These are phyloP conservation scores for Hapalemur alaotrensis DNA, from an alignment of 2,797 vertebrate species.

Conservation along the genomic window DNA sequence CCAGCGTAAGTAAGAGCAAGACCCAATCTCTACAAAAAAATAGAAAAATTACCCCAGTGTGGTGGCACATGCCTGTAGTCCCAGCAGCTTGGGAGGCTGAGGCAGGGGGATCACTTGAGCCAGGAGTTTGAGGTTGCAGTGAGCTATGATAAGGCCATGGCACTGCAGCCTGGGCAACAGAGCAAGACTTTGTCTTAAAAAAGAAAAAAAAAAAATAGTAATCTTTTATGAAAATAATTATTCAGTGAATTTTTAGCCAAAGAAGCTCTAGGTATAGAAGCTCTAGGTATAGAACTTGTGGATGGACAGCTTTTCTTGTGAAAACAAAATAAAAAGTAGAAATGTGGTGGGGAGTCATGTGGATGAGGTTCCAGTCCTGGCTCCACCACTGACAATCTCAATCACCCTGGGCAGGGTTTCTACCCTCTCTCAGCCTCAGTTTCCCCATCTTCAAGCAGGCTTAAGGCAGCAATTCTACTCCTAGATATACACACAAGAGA, in stretches of 20 bases:
- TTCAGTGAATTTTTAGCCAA: constrained; percentile 9
- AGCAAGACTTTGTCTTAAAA: not conserved
- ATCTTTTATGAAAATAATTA: constrained; percentile 27
- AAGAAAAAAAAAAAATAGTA: not conserved
- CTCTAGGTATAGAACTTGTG: not conserved
- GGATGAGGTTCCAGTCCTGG: not conserved
- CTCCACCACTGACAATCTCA: not conserved
- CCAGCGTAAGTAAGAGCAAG: not conserved
- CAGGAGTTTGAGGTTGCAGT: not conserved
- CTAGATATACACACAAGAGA: not conserved
- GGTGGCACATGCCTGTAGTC: not conserved
- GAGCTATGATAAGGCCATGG: not conserved
- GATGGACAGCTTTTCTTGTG: not conserved
- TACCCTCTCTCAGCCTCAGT: not conserved
- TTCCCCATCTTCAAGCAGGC: not conserved
- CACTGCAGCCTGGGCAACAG: not conserved
- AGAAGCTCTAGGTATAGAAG: constrained; percentile 3
- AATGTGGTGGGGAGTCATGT: not conserved
- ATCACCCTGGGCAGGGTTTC: not conserved
- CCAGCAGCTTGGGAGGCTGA: not conserved
- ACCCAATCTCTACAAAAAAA: not conserved
- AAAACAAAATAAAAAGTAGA: not conserved
- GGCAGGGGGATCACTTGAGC: not conserved
- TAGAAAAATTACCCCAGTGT: not conserved
- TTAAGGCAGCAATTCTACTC: not conserved